These are phyloP conservation scores for Dromius quadrimaculatus DNA, from an alignment of 2,888 invertebrate species.

Conservation along the genomic window DNA sequence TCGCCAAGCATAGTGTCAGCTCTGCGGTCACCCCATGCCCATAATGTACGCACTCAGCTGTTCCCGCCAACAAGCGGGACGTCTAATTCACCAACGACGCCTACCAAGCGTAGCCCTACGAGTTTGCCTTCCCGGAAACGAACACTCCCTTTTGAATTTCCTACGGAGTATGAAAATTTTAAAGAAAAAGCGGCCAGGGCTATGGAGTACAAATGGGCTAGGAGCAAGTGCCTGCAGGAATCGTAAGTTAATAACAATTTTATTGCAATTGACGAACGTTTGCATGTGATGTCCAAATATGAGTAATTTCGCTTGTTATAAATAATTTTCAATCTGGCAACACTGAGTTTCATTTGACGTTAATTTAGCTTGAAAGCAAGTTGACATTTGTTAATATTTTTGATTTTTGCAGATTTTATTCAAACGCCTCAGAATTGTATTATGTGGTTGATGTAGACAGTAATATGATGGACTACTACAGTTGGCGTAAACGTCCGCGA, in stretches of 20 bases:
- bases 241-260: no score
- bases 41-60: slow-evolving; percentile 63
- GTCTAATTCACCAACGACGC: slow-evolving; percentile 54
- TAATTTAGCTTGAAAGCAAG: no score
- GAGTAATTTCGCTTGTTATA: no score
- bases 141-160: slow-evolving; percentile 63
- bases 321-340: no score
- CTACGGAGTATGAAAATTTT: slow-evolving; percentile 68
- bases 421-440: no score
- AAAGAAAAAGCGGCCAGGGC: slow-evolving; percentile 75
- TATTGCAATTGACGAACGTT: no score
- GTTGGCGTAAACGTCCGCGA: slow-evolving; percentile 86
- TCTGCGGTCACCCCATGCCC: slow-evolving; percentile 59
- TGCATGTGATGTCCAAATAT: no score
- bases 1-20: slow-evolving; percentile 65
- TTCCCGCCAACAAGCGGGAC: slow-evolving; percentile 56
- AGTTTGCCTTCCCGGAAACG: slow-evolving; percentile 68
- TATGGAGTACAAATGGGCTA: slow-evolving; percentile 78
- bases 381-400: no score
- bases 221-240: slow-evolving; percentile 78
- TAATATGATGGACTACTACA: slow-evolving; percentile 88
- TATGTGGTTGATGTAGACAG: slow-evolving; percentile 90
- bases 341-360: no score
- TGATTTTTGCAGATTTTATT: no score
- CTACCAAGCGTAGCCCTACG: slow-evolving; percentile 57